These are phyloP conservation scores for Lycodopsis pacificus DNA, from an alignment of 2,797 vertebrate species.

Conservation along the genomic window DNA sequence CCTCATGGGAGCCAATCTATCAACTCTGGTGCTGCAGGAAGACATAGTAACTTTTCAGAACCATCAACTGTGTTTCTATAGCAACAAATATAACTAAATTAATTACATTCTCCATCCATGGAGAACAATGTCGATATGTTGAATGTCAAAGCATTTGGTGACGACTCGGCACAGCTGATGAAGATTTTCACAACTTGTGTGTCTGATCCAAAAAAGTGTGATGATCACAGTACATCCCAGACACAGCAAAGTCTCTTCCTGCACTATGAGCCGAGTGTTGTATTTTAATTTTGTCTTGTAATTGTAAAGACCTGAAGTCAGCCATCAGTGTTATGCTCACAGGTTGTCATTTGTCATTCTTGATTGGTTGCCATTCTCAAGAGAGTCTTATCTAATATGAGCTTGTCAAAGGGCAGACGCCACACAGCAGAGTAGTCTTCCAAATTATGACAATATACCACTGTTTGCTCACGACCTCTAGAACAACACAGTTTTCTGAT, in stretches of 20 bases:
- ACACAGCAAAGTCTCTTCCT: background rate
- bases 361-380: conserved; percentile 2
- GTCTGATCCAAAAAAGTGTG: conserved; percentile 2
- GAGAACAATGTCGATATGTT: conserved; percentile 15
- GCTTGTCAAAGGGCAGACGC: background rate
- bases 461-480: background rate
- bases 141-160: conserved; percentile 10
- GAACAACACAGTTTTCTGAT: background rate
- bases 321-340: conserved; percentile 4
- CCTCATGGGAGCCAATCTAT: conserved; percentile 45
- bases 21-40: conserved; percentile 18
- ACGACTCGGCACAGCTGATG: conserved; percentile 18
- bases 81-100: conserved; percentile 18
- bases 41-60: conserved; percentile 1
- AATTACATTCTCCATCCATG: conserved; percentile 1
- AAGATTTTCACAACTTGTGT: conserved; percentile 18
- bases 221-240: conserved; percentile 18
- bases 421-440: background rate
- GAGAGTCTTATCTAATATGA: background rate
- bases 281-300: background rate
- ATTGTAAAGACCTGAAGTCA: conserved; percentile 4
- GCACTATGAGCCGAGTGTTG: conserved; percentile 3
- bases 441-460: background rate
- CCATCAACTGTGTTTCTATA: background rate
- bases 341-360: background rate